A percentile compares a stretch with the other conserved stretches of the same genome.
phyloP scores from a whole-genome alignment of 2,888 invertebrate species.

The Philhelius pedissequus region DNA sequence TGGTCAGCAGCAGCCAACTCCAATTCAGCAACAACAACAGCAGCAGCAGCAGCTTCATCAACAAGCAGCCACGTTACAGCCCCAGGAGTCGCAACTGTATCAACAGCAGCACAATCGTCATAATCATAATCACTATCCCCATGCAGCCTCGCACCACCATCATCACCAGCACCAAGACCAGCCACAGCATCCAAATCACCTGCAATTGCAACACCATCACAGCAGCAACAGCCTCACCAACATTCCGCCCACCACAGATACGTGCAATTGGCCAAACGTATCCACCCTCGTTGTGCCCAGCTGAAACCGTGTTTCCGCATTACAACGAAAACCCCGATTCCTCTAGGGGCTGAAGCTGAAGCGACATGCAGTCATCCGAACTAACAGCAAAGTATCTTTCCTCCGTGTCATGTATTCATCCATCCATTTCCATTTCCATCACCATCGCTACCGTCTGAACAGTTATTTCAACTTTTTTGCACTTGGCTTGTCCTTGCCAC shows the following conservation, averaged over 20 bases:
- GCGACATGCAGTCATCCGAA: constrained; percentile 43
- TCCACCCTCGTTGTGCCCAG: constrained; percentile 77
- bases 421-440: constrained; percentile 2
- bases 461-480: constrained; percentile 42
- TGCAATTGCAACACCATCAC: constrained; percentile 70
- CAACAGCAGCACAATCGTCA: constrained; percentile 71
- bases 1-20: constrained; percentile 48
- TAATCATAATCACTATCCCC: constrained; percentile 65
- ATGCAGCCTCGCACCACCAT: constrained; percentile 73
- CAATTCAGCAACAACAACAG: constrained; percentile 36
- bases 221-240: constrained; percentile 43
- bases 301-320: constrained; percentile 72
- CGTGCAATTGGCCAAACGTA: constrained; percentile 75
- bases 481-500: constrained; percentile 46
- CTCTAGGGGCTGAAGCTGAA: constrained; percentile 44
- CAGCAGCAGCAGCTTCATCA: constrained; percentile 58
- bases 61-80: constrained; percentile 47
- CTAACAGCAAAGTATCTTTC: constrained; percentile 26
- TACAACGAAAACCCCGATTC: constrained; percentile 36
- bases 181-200: constrained; percentile 70
- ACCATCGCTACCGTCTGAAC: not conserved
- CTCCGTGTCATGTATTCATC: constrained; percentile 22
- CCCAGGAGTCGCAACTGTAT: constrained; percentile 66
- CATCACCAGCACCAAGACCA: constrained; percentile 74
- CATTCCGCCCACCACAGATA: constrained; percentile 67